Evolutionary conservation across 1,140 invertebrate species (phyloP).

Genomic region (Chionoecetes opilio): DNA sequence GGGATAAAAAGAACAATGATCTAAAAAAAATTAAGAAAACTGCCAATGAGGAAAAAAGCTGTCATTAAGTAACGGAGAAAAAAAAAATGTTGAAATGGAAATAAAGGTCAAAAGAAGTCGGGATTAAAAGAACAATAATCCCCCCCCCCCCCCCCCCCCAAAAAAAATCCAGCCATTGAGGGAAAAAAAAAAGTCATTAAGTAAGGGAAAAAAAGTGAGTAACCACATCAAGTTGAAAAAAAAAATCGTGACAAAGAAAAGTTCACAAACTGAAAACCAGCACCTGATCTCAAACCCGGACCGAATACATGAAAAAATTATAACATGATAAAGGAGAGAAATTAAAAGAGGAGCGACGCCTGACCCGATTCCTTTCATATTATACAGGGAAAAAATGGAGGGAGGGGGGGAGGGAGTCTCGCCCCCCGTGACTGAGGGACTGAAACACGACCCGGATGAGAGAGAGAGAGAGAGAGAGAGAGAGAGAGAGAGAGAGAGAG

Average conservation of each 20-base stretch:
- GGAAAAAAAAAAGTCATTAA: no score
- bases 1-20: neutral
- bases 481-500: constrained; percentile 48
- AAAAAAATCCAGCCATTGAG: no score
- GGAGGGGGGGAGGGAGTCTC: no score
- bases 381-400: neutral
- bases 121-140: no score
- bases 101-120: no score
- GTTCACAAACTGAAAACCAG: neutral
- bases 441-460: no score
- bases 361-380: no score
- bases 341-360: neutral
- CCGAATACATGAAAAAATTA: neutral
- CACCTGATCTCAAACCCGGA: no score
- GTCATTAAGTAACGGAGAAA: neutral
- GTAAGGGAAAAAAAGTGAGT: no score
- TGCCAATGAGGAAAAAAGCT: neutral
- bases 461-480: neutral
- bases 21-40: neutral
- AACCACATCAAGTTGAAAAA: no score
- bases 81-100: neutral
- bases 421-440: no score
- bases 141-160: no score
- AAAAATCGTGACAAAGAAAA: neutral
- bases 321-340: neutral